phyloP scores from a whole-genome alignment of 2,888 invertebrate species.

The Microchrysa polita region DNA sequence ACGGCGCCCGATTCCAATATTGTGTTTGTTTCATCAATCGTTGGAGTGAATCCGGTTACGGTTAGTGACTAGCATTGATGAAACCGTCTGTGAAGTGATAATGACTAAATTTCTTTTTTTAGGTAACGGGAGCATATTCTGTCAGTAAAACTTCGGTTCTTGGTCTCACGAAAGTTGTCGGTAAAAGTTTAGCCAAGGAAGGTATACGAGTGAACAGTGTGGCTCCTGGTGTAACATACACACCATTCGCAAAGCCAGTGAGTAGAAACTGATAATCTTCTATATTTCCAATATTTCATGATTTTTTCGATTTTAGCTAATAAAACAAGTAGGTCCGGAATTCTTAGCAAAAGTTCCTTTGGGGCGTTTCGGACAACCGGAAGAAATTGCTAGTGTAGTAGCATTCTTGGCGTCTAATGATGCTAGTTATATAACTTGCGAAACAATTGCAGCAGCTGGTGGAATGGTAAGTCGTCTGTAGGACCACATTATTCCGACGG shows the following conservation, averaged over 20 bases:
- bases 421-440: slow-evolving; percentile 87
- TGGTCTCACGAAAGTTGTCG: slow-evolving; percentile 86
- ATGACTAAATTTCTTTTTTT: slow-evolving; percentile 12
- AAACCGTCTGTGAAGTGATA: background rate
- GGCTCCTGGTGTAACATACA: slow-evolving; percentile 91
- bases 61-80: slow-evolving; percentile 65
- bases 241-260: slow-evolving; percentile 85
- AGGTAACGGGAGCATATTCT: slow-evolving; percentile 89
- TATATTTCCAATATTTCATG: too few relatives aligned
- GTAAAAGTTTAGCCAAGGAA: slow-evolving; percentile 77
- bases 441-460: slow-evolving; percentile 81
- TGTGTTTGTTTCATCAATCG: slow-evolving; percentile 88
- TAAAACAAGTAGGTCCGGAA: too few relatives aligned
- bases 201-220: slow-evolving; percentile 94
- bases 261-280: too few relatives aligned
- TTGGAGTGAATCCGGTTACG: slow-evolving; percentile 79
- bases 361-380: slow-evolving; percentile 75
- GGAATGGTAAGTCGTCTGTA: slow-evolving; percentile 79
- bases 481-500: slow-evolving; percentile 52
- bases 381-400: slow-evolving; percentile 80
- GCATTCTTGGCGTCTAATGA: slow-evolving; percentile 87
- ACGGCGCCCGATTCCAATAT: slow-evolving; percentile 84
- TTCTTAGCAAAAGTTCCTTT: slow-evolving; percentile 66
- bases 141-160: slow-evolving; percentile 93
- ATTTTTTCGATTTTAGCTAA: too few relatives aligned